phyloP scores from a whole-genome alignment of 2,113 vertebrate genomes.

The Periophthalmus modestus region DNA sequence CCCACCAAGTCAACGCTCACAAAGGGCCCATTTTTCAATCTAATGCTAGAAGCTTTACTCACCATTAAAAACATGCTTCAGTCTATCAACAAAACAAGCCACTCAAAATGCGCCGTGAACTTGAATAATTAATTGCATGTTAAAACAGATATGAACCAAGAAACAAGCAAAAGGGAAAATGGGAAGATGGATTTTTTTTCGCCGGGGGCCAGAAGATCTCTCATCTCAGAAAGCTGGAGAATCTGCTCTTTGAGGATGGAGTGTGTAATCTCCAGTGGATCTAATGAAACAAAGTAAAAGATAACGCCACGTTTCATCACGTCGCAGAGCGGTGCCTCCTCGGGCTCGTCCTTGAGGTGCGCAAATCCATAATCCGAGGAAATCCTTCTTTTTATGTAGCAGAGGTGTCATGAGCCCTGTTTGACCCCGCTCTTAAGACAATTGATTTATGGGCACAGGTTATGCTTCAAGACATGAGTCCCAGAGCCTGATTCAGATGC shows the following conservation, averaged over 20 bases:
- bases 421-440: conserved; percentile 63
- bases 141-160: conserved; percentile 68
- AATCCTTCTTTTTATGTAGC: conserved; percentile 71
- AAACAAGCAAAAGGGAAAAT: conserved; percentile 36
- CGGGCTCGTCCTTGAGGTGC: conserved; percentile 71
- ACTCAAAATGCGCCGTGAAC: conserved; percentile 76
- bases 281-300: conserved; percentile 81
- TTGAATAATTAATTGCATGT: conserved; percentile 79
- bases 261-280: conserved; percentile 76
- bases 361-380: conserved; percentile 73
- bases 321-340: conserved; percentile 65
- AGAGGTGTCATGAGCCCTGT: conserved; percentile 66
- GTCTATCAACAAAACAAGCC: conserved; percentile 75
- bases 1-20: conserved; percentile 78
- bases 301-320: conserved; percentile 77
- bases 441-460: conserved; percentile 65
- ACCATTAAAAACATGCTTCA: conserved; percentile 69
- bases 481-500: conserved; percentile 43
- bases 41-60: conserved; percentile 73
- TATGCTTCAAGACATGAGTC: conserved; percentile 42
- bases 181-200: conserved; percentile 63
- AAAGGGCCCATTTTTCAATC: conserved; percentile 81
- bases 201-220: conserved; percentile 71
- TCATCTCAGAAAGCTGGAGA: conserved; percentile 69
- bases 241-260: conserved; percentile 68